A percentile compares a stretch with the other conserved stretches of the same genome.
Evolutionary conservation across 2,888 invertebrate genomes (phyloP).

Genomic region (Trichacis sp.): DNA sequence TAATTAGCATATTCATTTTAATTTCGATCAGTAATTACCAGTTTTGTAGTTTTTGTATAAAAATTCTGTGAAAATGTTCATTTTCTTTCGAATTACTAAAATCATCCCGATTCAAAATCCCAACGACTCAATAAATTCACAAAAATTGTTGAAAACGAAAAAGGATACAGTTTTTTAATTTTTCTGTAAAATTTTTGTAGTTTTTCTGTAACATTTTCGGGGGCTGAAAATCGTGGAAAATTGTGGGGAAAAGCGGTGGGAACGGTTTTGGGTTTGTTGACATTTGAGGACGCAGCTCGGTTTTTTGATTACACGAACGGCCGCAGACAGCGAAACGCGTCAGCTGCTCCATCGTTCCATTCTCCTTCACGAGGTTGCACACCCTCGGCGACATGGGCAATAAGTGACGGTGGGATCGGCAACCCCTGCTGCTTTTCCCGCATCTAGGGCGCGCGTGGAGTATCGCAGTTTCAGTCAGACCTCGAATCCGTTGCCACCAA

Average conservation of each 20-base stretch:
- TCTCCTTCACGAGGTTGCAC: slow-evolving; percentile 41
- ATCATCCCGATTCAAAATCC: too few relatives aligned
- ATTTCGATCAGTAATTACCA: too few relatives aligned
- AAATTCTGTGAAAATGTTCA: too few relatives aligned
- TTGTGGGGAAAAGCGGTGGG: slow-evolving; percentile 62
- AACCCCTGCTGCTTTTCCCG: slow-evolving; percentile 45
- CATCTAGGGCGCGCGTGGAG: slow-evolving; percentile 37
- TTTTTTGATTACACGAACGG: slow-evolving; percentile 64
- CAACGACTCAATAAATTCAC: too few relatives aligned
- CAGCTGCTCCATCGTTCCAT: slow-evolving; percentile 61
- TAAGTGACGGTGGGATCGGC: slow-evolving; percentile 61
- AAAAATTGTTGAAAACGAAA: too few relatives aligned
- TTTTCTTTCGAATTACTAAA: too few relatives aligned
- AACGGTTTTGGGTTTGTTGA: slow-evolving; percentile 68
- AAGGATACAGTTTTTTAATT: too few relatives aligned
- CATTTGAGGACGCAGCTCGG: slow-evolving; percentile 48
- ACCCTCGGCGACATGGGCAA: slow-evolving; percentile 62
- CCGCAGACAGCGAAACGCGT: slow-evolving; percentile 61
- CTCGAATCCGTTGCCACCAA: too few relatives aligned
- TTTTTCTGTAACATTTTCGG: too few relatives aligned
- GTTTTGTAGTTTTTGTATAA: too few relatives aligned
- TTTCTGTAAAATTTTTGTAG: too few relatives aligned
- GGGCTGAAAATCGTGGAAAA: background rate
- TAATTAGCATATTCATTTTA: too few relatives aligned
- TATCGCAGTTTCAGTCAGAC: slow-evolving; percentile 7